A percentile compares a stretch with the other conserved stretches of the same genome.
Conservation (phyloP, 2,888 invertebrate species). For the Orchestes rusci region DNA sequence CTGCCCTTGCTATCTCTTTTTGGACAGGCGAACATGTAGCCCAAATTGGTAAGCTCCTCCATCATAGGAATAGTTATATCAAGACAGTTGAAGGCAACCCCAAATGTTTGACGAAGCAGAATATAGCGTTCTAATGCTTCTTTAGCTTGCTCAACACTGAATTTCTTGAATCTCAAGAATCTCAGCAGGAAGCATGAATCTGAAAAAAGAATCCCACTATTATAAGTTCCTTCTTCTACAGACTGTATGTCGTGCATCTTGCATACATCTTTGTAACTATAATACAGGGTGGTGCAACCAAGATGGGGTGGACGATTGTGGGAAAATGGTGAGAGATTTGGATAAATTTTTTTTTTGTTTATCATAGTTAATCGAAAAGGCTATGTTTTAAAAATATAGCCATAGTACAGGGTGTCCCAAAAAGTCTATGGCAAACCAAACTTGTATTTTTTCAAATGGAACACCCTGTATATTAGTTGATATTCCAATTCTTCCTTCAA, state of each 20-base stretch:
- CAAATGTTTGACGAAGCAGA: conserved; percentile 67
- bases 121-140: conserved; percentile 72
- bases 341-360: no score
- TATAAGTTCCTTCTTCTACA: no score
- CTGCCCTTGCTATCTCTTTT: conserved; percentile 67
- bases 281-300: no score
- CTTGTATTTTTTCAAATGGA: no score
- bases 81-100: conserved; percentile 65
- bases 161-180: conserved; percentile 75
- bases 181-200: conserved; percentile 65
- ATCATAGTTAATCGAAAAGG: no score
- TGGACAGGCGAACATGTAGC: conserved; percentile 73
- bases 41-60: conserved; percentile 62
- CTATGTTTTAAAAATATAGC: no score
- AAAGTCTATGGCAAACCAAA: no score
- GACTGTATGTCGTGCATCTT: background rate
- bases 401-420: no score
- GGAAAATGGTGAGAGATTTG: no score
- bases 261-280: background rate
- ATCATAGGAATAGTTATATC: conserved; percentile 65
- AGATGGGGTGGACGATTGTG: no score
- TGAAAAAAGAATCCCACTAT: conserved; percentile 41
- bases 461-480: no score
- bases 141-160: conserved; percentile 70
- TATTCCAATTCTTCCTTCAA: no score